A percentile compares a stretch with the other conserved stretches of the same genome.
phyloP scores from a whole-genome alignment of 2,888 invertebrate species.

The Drosophila emarginata region DNA sequence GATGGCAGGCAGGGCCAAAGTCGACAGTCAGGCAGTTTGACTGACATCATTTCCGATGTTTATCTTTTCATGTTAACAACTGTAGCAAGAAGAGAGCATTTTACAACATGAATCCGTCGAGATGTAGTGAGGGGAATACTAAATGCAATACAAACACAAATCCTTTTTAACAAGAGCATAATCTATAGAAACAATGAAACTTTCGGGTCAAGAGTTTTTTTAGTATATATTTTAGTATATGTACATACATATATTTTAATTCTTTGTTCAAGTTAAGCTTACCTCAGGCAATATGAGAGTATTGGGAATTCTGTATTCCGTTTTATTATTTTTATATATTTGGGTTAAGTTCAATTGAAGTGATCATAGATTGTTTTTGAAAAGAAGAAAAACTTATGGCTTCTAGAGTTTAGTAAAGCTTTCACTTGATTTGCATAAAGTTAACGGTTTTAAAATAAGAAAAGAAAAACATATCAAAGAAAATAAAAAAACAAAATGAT shows the following conservation, averaged over 20 bases:
- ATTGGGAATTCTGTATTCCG: not conserved
- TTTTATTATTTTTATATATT: not conserved
- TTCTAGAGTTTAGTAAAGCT: conserved; percentile 47
- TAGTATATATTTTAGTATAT: not conserved
- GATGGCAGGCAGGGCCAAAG: conserved; percentile 15
- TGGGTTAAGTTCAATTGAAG: conserved; percentile 5
- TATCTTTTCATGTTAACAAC: conserved; percentile 76
- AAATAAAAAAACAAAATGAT: conserved; percentile 37
- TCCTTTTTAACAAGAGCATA: conserved; percentile 13
- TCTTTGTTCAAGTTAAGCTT: not conserved
- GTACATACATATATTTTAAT: not conserved
- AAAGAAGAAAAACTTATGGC: conserved; percentile 43
- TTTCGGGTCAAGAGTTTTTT: conserved; percentile 26
- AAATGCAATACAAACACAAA: not conserved
- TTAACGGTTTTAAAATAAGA: not conserved
- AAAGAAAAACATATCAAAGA: too few relatives aligned
- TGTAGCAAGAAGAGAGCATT: conserved; percentile 30
- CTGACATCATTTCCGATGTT: conserved; percentile 78
- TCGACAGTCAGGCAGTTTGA: conserved; percentile 51
- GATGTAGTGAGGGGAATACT: not conserved
- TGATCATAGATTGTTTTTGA: not conserved
- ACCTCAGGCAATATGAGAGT: not conserved
- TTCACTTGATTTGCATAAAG: conserved; percentile 77
- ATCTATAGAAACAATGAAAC: conserved; percentile 18
- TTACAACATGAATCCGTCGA: conserved; percentile 33